Percentiles rank a stretch among this genome's conserved stretches.
These are phyloP conservation scores for Tetrao urogallus DNA, from an alignment of 2,113 vertebrate species.

Conservation along the genomic window DNA sequence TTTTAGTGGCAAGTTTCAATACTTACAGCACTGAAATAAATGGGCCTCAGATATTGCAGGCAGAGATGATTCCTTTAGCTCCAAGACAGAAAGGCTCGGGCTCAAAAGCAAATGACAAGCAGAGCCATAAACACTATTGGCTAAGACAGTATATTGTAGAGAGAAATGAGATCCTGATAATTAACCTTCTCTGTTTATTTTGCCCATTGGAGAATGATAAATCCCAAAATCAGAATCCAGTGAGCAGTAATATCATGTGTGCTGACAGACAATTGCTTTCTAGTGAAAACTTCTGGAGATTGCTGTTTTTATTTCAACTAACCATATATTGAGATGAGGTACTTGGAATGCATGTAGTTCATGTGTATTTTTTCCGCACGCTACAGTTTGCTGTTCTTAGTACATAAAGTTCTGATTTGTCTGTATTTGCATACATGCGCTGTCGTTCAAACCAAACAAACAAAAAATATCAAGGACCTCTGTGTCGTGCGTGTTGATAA, in stretches of 20 bases:
- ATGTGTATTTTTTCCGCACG: background rate
- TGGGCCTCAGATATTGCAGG: background rate
- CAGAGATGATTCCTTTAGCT: background rate
- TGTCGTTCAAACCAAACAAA: background rate
- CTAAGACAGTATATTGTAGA: background rate
- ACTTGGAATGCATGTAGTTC: background rate
- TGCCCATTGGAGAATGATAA: background rate
- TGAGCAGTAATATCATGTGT: background rate
- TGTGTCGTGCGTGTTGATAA: background rate
- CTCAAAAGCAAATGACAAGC: background rate
- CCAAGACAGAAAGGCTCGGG: background rate
- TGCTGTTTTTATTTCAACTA: background rate
- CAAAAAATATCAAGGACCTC: background rate
- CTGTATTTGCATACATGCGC: background rate
- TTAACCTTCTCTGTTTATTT: constrained; percentile 36
- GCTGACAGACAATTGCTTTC: background rate
- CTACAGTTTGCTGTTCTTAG: background rate
- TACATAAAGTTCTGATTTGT: background rate
- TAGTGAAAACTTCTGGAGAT: background rate
- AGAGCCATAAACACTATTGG: background rate
- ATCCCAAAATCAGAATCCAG: background rate
- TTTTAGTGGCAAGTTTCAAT: background rate
- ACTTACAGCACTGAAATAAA: background rate
- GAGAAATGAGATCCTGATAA: background rate
- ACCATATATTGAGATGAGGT: background rate